phyloP scores from a whole-genome alignment of 2,888 invertebrate genomes.

The Drosophila nr. perissopoda region DNA sequence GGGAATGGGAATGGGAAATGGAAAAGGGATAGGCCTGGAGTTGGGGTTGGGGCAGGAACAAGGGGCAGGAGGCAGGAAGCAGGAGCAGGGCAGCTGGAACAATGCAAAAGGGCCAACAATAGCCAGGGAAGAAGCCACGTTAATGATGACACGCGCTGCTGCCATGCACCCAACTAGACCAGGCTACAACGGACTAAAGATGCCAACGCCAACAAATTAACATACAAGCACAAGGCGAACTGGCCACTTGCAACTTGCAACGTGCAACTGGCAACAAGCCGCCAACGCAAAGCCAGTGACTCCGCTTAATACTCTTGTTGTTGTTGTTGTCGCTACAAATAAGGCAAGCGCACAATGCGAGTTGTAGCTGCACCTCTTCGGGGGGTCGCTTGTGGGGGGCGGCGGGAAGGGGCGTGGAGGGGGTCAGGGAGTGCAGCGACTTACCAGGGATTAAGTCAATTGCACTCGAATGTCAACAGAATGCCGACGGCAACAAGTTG shows the following conservation, averaged over 20 bases:
- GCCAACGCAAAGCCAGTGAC: conserved; percentile 67
- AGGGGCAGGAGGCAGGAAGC: not conserved
- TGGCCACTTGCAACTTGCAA: conserved; percentile 22
- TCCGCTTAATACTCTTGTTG: conserved; percentile 34
- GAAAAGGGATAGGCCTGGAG: conserved; percentile 12
- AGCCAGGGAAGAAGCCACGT: conserved; percentile 58
- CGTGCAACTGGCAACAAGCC: conserved; percentile 42
- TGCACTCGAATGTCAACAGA: conserved; percentile 77
- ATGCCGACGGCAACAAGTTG: conserved; percentile 71
- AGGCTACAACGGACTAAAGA: conserved; percentile 43
- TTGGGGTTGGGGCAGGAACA: conserved; percentile 3
- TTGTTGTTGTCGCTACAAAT: conserved; percentile 79
- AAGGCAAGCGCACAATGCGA: conserved; percentile 75
- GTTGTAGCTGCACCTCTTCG: conserved; percentile 40
- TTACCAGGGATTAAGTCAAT: conserved; percentile 78
- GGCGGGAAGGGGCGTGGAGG: conserved; percentile 2
- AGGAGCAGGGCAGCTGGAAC: conserved; percentile 37
- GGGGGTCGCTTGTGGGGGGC: conserved; percentile 3
- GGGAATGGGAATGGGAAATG: conserved; percentile 37
- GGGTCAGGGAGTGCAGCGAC: conserved; percentile 39
- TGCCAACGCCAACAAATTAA: conserved; percentile 74
- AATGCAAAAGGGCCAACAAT: conserved; percentile 61
- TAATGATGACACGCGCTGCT: conserved; percentile 81
- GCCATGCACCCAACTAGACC: conserved; percentile 58
- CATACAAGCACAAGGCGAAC: conserved; percentile 70